These are phyloP conservation scores for Chromoteleia sp. DNA, from an alignment of 2,888 invertebrate species.

Conservation along the genomic window DNA sequence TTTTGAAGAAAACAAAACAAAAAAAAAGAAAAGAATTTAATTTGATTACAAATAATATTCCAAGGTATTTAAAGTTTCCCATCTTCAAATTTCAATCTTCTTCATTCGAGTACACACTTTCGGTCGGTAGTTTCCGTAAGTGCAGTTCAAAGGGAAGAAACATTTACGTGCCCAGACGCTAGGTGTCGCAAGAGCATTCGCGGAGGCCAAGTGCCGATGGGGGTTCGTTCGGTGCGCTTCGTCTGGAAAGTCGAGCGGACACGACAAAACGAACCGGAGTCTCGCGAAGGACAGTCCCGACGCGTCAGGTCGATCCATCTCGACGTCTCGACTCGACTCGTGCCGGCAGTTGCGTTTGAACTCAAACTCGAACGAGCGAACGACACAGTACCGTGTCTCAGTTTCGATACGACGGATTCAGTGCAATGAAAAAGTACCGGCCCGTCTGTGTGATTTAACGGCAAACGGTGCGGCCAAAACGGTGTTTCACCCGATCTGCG, in stretches of 20 bases:
- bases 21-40: too few species aligned
- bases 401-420: not conserved
- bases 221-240: slow-evolving; percentile 42
- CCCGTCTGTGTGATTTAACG: slow-evolving; percentile 17
- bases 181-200: slow-evolving; percentile 26
- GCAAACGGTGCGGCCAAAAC: slow-evolving; percentile 2
- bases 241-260: slow-evolving; percentile 45
- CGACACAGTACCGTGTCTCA: slow-evolving; percentile 1
- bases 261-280: slow-evolving; percentile 52
- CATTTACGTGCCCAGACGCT: not conserved
- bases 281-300: slow-evolving; percentile 51
- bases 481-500: slow-evolving; percentile 3
- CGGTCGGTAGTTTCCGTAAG: not conserved
- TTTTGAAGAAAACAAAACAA: too few species aligned
- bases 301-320: slow-evolving; percentile 55
- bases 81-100: too few species aligned
- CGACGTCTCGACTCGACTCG: slow-evolving; percentile 20
- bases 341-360: slow-evolving; percentile 18
- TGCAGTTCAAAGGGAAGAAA: not conserved
- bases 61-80: too few species aligned
- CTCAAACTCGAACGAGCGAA: slow-evolving; percentile 23
- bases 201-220: not conserved
- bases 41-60: too few species aligned
- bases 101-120: too few species aligned
- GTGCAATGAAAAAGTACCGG: slow-evolving; percentile 37